Evolutionary conservation across 1,140 invertebrate species (phyloP).

Genomic region (Chrysopa pallens): DNA sequence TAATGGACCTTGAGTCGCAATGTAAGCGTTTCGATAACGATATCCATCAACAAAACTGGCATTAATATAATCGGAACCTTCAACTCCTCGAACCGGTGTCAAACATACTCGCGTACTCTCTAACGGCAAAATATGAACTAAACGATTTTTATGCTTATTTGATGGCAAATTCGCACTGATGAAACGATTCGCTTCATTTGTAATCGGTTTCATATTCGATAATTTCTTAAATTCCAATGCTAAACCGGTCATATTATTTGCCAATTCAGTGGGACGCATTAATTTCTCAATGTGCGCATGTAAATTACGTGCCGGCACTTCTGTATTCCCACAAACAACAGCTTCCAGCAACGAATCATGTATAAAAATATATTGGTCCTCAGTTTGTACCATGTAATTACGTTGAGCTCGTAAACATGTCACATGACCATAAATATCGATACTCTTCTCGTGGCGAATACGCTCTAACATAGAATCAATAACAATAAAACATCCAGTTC

Average conservation of each 20-base stretch:
- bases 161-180: conserved; percentile 88
- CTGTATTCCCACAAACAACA: conserved; percentile 86
- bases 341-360: conserved; percentile 94
- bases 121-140: conserved; percentile 94
- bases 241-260: conserved; percentile 88
- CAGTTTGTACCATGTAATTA: conserved; percentile 96
- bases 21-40: conserved; percentile 79
- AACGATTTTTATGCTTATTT: conserved; percentile 96
- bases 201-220: conserved; percentile 86
- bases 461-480: conserved; percentile 95
- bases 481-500: conserved; percentile 91
- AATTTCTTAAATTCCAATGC: conserved; percentile 97
- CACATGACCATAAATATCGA: conserved; percentile 98
- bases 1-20: conserved; percentile 94
- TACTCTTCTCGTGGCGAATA: conserved; percentile 86
- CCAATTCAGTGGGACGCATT: conserved; percentile 52
- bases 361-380: conserved; percentile 99
- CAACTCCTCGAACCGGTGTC: conserved; percentile 73
- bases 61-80: conserved; percentile 98
- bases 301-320: conserved; percentile 80
- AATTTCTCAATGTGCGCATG: conserved; percentile 89
- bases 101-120: conserved; percentile 90
- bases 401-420: conserved; percentile 92
- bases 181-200: conserved; percentile 83
- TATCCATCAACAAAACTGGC: conserved; percentile 96